phyloP scores from a whole-genome alignment of 2,888 invertebrate genomes.

The Caenorhabditis sp. region DNA sequence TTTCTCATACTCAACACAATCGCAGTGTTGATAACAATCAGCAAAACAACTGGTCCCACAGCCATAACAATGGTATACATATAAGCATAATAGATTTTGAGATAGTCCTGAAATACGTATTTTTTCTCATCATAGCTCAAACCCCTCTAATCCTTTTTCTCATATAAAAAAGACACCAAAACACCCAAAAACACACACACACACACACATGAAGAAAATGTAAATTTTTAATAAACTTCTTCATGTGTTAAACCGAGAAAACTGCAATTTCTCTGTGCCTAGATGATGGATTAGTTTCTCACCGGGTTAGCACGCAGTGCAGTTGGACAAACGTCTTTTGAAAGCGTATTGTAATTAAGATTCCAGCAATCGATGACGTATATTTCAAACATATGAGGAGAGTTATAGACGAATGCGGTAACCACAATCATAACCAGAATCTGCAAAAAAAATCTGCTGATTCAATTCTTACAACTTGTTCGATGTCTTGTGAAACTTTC shows the following conservation, averaged over 20 bases:
- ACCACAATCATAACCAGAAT: conserved; percentile 34
- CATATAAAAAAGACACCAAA: background rate
- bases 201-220: background rate
- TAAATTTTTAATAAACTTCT: background rate
- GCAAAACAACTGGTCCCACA: conserved; percentile 62
- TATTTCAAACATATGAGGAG: conserved; percentile 67
- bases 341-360: conserved; percentile 51
- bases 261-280: background rate
- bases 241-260: background rate
- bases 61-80: conserved; percentile 68
- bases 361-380: conserved; percentile 66
- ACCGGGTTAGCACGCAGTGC: conserved; percentile 59
- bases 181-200: too few relatives aligned
- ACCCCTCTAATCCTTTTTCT: background rate
- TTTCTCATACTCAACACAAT: conserved; percentile 59
- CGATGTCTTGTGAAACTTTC: too few relatives aligned
- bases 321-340: conserved; percentile 68
- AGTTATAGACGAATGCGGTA: conserved; percentile 48
- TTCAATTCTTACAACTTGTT: too few relatives aligned
- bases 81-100: conserved; percentile 63
- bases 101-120: conserved; percentile 48
- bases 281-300: background rate
- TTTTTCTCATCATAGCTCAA: background rate
- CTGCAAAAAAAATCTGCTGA: too few relatives aligned
- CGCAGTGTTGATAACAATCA: conserved; percentile 60